These are phyloP conservation scores for Drosophila neonasuta DNA, from an alignment of 2,888 invertebrate species.

Conservation along the genomic window DNA sequence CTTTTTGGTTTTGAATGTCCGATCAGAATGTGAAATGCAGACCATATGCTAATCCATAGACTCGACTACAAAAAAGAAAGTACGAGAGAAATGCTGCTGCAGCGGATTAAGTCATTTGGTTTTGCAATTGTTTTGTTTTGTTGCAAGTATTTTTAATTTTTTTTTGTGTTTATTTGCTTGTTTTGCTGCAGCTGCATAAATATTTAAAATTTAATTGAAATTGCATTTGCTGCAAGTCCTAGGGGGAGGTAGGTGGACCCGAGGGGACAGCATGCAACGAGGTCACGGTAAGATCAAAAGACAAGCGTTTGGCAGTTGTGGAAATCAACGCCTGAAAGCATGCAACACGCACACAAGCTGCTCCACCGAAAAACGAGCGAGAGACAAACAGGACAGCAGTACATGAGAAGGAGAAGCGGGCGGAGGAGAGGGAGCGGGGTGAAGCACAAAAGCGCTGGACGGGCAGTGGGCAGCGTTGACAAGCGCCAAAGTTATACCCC, in stretches of 20 bases:
- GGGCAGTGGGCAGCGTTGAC: conserved; percentile 55
- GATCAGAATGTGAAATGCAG: conserved; percentile 46
- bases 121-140: conserved; percentile 43
- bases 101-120: conserved; percentile 57
- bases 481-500: conserved; percentile 54
- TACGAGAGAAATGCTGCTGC: conserved; percentile 19
- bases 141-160: conserved; percentile 31
- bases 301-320: conserved; percentile 76
- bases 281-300: conserved; percentile 70
- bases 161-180: conserved; percentile 19
- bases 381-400: conserved; percentile 1
- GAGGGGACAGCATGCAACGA: conserved; percentile 28
- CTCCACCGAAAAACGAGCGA: conserved; percentile 3
- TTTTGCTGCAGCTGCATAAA: conserved; percentile 62
- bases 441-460: conserved; percentile 46
- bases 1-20: conserved; percentile 34
- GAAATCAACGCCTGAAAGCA: conserved; percentile 75
- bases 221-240: conserved; percentile 62
- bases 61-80: conserved; percentile 13
- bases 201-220: conserved; percentile 78
- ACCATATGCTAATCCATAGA: conserved; percentile 56
- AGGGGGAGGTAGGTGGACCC: neutral
- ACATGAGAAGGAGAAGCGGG: neutral
- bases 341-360: conserved; percentile 28
- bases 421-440: neutral